Base-by-base conservation (phyloP, 2,113 vertebrate species). In the Sinocyclocheilus grahami region DNA sequence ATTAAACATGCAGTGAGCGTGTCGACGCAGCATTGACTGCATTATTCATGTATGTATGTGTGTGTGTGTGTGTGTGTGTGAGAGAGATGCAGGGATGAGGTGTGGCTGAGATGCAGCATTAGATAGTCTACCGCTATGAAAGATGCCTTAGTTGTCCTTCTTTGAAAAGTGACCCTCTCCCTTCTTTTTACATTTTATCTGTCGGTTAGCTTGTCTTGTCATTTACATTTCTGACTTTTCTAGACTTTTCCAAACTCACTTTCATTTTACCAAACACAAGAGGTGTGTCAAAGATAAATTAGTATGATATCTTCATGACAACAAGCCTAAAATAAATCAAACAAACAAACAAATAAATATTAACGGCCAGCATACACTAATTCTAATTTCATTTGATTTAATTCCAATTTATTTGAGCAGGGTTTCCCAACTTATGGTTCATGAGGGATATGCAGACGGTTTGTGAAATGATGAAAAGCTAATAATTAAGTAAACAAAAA, bases 1-100 rank as follows among this genome's bases (percentile, higher is more conserved):
- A 95, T 95, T 94, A 94, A 95, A 94, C 93, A 95, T 95, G 37
- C 18, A 5, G 7, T 27, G 91, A 71, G 63, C 72, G 84, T 89
- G 85, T 91, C 85, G 89, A 91, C 87, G 81, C 86, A 92, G 87
- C 92, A 86, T 89, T n/a, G 78, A 48, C 51, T 95, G 91, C 92
- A 95, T 94, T 93, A 95, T 95, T 94, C 27, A 27, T 27, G 27
- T 90, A 4, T 22, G 76, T 30, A 67, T 8, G 53, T 33, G 39
- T 30, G 63, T 30, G 65, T 30, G 63, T 6, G 39, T 30, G 63
- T 30, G 65, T 16, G 63, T 6, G 62, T 14, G 24, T 67, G 63
- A 12, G 39, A 39, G 75, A 18, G 55, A 77, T 53, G 74, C 74
- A 86, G 83, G 37, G 82, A 30, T 65, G 62, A 75, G 86, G 80